A percentile compares a stretch with the other conserved stretches of the same genome.
These are phyloP conservation scores for Delphinapterus leucas DNA, from an alignment of 2,113 vertebrate genomes.

Conservation along the genomic window DNA sequence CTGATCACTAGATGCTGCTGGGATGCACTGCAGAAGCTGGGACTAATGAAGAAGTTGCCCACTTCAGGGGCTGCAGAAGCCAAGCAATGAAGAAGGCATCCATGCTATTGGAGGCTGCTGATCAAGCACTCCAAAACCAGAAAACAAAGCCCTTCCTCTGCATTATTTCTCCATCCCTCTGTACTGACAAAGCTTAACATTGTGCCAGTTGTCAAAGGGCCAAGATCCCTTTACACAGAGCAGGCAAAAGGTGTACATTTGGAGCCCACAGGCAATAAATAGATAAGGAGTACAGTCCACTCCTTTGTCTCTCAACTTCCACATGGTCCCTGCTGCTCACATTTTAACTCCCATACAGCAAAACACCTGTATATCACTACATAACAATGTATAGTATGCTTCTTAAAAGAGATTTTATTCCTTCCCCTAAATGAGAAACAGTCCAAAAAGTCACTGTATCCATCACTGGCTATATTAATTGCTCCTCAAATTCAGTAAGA, in stretches of 20 bases:
- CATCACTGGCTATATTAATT: neutral
- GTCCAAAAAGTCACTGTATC: neutral
- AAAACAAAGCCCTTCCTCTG: neutral
- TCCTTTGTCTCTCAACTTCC: neutral
- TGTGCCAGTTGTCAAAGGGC: neutral
- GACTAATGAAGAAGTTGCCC: neutral
- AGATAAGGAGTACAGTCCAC: neutral
- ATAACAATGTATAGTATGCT: neutral
- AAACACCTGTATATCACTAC: neutral
- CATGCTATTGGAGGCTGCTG: too few relatives aligned
- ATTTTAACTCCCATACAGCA: neutral
- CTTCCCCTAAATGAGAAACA: neutral
- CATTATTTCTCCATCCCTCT: neutral
- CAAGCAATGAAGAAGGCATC: neutral
- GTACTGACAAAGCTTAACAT: neutral
- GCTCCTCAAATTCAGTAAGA: neutral
- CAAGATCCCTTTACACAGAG: neutral
- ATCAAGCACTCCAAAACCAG: neutral
- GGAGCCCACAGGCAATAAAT: neutral
- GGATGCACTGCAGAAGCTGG: rapidly evolving
- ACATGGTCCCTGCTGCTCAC: neutral
- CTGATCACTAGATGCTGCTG: too few relatives aligned
- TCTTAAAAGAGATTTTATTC: neutral
- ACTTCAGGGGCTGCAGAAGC: neutral
- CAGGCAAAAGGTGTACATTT: neutral